A percentile compares a stretch with the other conserved stretches of the same genome.
phyloP scores from a whole-genome alignment of 2,113 vertebrate genomes.

The Seriola rivoliana region DNA sequence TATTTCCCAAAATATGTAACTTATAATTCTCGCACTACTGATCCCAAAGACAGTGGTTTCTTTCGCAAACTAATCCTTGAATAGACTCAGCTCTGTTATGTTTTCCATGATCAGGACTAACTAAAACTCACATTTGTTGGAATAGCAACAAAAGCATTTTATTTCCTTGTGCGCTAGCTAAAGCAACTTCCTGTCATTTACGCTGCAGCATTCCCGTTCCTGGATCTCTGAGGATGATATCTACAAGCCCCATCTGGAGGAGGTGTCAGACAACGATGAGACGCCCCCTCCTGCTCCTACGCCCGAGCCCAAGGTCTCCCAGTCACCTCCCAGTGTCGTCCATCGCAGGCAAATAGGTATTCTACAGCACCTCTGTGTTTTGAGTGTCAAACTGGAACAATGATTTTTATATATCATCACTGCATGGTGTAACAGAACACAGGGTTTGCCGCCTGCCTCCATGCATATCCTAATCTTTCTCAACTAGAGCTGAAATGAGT shows the following conservation, averaged over 20 bases:
- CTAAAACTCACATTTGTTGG: neutral
- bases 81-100: constrained; percentile 3
- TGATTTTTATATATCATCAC: too few species aligned
- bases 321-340: constrained; percentile 83
- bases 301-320: constrained; percentile 53
- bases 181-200: neutral
- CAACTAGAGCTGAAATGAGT: too few species aligned
- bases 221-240: constrained; percentile 98
- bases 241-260: constrained; percentile 83
- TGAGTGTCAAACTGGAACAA: neutral
- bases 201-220: constrained; percentile 84
- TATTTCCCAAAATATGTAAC: neutral
- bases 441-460: too few species aligned
- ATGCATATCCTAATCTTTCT: too few species aligned
- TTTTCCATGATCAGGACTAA: neutral
- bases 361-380: neutral
- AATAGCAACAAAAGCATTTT: neutral
- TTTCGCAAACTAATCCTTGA: neutral
- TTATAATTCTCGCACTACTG: neutral
- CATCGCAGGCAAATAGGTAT: constrained; percentile 93
- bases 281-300: neutral
- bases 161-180: neutral
- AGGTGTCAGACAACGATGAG: constrained; percentile 40
- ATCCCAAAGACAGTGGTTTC: neutral
- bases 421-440: too few species aligned